These are phyloP conservation scores for Tautogolabrus adspersus DNA, from an alignment of 2,113 vertebrate genomes.

Conservation along the genomic window DNA sequence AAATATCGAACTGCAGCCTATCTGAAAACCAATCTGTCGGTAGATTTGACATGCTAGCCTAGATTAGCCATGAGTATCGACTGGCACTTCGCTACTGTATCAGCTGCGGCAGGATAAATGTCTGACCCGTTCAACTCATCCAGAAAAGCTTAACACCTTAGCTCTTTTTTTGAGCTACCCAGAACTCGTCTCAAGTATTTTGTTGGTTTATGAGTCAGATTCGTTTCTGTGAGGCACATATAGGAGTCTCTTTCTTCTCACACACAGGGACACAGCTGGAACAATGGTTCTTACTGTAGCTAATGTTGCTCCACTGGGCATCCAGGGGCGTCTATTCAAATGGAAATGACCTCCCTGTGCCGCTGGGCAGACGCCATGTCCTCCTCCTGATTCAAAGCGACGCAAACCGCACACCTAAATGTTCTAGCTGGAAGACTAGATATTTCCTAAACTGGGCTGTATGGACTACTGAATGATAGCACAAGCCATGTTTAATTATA, in stretches of 20 bases:
- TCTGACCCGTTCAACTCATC: conserved; percentile 45
- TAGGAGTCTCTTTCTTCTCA: neutral
- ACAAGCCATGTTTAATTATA: no score
- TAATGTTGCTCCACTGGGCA: conserved; percentile 76
- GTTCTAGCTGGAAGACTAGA: neutral
- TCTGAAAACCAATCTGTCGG: conserved; percentile 44
- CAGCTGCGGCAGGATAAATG: conserved; percentile 45
- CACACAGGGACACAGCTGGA: conserved; percentile 46
- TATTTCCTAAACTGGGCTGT: conserved; percentile 1
- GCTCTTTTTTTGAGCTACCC: conserved; percentile 4
- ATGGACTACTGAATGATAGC: neutral
- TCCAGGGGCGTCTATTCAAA: conserved; percentile 72
- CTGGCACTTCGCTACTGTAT: conserved; percentile 48
- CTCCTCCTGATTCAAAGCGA: conserved; percentile 46
- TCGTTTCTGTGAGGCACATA: conserved; percentile 22
- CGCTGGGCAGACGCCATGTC: conserved; percentile 62
- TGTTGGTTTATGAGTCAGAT: conserved; percentile 23
- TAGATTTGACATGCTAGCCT: conserved; percentile 55
- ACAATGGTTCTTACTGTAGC: conserved; percentile 78
- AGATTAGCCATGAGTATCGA: conserved; percentile 52
- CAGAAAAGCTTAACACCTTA: conserved; percentile 26
- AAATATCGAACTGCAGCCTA: conserved; percentile 21
- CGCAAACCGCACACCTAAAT: conserved; percentile 31
- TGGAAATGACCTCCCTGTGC: conserved; percentile 73
- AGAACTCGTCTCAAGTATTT: neutral